Evolutionary conservation across 1,140 invertebrate genomes (phyloP).

Genomic region (Kradibia gibbosae): DNA sequence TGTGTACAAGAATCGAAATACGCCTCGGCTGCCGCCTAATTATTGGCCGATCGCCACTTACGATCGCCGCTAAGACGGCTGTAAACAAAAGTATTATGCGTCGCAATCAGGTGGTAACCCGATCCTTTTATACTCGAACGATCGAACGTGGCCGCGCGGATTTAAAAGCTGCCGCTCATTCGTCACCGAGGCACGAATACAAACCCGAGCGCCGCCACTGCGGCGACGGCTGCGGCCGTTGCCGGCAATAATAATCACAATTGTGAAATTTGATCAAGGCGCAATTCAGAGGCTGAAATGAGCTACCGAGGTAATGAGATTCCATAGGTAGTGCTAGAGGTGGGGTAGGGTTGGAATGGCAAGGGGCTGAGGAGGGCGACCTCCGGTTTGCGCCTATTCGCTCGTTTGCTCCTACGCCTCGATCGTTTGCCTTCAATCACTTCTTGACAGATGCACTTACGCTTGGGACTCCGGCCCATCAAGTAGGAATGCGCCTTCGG

Average conservation of each 20-base stretch:
- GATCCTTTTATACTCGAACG: slow-evolving; percentile 49
- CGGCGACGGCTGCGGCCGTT: neutral
- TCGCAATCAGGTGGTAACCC: slow-evolving; percentile 55
- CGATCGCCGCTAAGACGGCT: slow-evolving; percentile 44
- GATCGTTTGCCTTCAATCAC: slow-evolving; percentile 70
- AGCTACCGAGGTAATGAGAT: slow-evolving; percentile 65
- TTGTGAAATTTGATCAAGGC: slow-evolving; percentile 68
- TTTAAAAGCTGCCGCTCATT: slow-evolving; percentile 45
- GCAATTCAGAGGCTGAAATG: slow-evolving; percentile 64
- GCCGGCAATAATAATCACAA: slow-evolving; percentile 62
- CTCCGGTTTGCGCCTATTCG: slow-evolving; percentile 7
- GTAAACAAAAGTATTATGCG: slow-evolving; percentile 54
- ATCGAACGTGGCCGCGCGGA: slow-evolving; percentile 22
- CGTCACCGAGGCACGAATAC: slow-evolving; percentile 27
- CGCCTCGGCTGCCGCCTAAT: slow-evolving; percentile 26
- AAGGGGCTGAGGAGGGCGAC: neutral
- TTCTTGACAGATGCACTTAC: slow-evolving; percentile 70
- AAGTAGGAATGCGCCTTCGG: slow-evolving; percentile 61
- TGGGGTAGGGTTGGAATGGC: too few species aligned
- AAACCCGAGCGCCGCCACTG: slow-evolving; percentile 1
- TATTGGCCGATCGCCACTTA: slow-evolving; percentile 42
- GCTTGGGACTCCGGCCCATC: slow-evolving; percentile 61
- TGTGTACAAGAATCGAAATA: slow-evolving; percentile 6
- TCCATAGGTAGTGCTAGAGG: slow-evolving; percentile 32
- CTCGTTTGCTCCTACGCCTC: slow-evolving; percentile 51